Base-by-base conservation (phyloP, 1,140 invertebrate genomes). In the Acromyrmex charruanus region DNA sequence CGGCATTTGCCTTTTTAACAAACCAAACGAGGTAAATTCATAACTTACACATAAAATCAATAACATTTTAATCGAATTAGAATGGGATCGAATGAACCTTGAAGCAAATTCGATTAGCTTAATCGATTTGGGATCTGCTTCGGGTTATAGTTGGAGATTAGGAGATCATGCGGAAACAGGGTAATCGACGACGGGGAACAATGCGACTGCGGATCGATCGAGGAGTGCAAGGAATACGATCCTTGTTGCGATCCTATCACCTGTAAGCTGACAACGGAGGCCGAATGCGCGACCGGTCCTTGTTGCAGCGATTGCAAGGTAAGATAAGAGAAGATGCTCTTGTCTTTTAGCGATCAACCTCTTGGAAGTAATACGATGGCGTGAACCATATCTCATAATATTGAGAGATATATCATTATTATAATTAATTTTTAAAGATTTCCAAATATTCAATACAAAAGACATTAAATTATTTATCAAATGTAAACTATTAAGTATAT, bases 211-310 rank as follows among this genome's bases (percentile, higher is more conserved):
- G 98, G 98, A 31, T 97, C 97, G 59, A 97, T 98, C 87, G 97
- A 99, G 84, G 98, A 99, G 90, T 99, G 99, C 95, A 96, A 97
- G 31, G 95, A 97, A 77, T 95, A 96, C 55, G 99, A 99, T 95
- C 98, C 98, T 1, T 99, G 99, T 95, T 99, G 99, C 96, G 98
- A 99, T 95, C 98, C 98, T 74, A 97, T 98, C 93, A 99, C 99
- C 25, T 99, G 99, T 95, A 98, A 98, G 85, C 96, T 99, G 31
- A 98, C 97, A 72, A 97, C 97, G 72, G 98, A 99, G 94, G 97
- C 99, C 0, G 97, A 99, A 95, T 99, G 99, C 95, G 98, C 98
- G 49, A 96, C 97, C 18, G 99, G 99, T 9, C 97, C 98, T 35
- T 99, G 99, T 95, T 99, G 99, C 95, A 97, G 97, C 89, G 97